Evolutionary conservation across 2,888 invertebrate species (phyloP), one percentile per base, ranked within the genome.

Genomic region (Caenorhabditis sinica): DNA sequence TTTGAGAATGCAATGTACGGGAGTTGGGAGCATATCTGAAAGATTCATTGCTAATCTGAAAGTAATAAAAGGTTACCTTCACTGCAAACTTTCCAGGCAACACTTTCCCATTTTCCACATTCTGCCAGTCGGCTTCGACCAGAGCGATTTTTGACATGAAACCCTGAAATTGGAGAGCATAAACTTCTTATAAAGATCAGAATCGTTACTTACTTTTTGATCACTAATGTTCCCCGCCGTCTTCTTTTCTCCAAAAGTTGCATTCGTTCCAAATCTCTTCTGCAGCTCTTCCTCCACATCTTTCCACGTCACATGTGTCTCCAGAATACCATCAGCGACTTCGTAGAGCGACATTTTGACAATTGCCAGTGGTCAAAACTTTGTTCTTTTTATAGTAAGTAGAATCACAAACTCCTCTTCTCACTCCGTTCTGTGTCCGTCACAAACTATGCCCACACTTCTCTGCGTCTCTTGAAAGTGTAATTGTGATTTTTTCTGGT

Each of bases 101-200:
- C 17, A 51, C n/a, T 6, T 40, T 61, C 15, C 63, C 80, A 0
- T 23, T 15, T 25, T 72, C 79, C 17, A 33, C 65, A 28, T 69
- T 66, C 9, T 81, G 68, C 86, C 86, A 86, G 53, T 86, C 77
- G 0, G 81, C 58, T n/a, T 86, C 60, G n/a, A 84, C 71, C 43
- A 86, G 36, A 13, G 81, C 81, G 33, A 86, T 83, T 43, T 73
- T 68, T 0, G 86, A 86, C 61, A 83, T 73, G 71, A 77, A 86
- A 8, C 86, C 86, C 86, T 86, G 51, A 20, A 61, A 43, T 33
- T 25, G 4, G 9, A 9, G 36, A 76, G 13, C n/a, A 0, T 30
- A 3, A 2, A 0, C 33, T 17, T 40, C 1, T 36, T 20, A 15
- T 23, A 4, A 0, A 20, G 11, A 28, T 56, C 3, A 56, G 0